Evolutionary conservation across 2,888 invertebrate species (phyloP).

Genomic region (Hirudinaria manillensis): DNA sequence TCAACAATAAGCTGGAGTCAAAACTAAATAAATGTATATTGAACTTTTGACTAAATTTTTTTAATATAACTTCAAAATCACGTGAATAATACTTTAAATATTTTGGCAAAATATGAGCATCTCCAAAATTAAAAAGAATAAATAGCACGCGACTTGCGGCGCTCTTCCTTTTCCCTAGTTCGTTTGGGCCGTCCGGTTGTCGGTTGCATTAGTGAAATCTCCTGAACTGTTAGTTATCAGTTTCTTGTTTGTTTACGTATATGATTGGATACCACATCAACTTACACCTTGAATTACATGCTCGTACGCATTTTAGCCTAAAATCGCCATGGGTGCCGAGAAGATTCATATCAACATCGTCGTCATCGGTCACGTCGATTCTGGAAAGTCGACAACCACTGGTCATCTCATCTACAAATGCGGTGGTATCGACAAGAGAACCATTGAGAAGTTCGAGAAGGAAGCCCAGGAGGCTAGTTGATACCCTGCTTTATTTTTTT

Average conservation of each 20-base stretch:
- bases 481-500: too few relatives aligned
- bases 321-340: slow-evolving; percentile 53
- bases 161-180: slow-evolving; percentile 5
- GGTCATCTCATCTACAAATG: slow-evolving; percentile 99
- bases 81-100: neutral
- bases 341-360: slow-evolving; percentile 98
- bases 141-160: slow-evolving; percentile 12
- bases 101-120: neutral
- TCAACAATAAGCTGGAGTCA: too few relatives aligned
- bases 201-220: neutral
- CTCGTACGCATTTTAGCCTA: neutral
- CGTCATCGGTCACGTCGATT: slow-evolving; percentile 97
- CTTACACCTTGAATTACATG: too few relatives aligned
- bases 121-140: neutral
- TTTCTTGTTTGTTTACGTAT: too few relatives aligned
- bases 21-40: too few relatives aligned
- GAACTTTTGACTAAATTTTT: too few relatives aligned
- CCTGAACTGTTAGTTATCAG: too few relatives aligned
- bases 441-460: slow-evolving; percentile 99
- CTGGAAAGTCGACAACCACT: slow-evolving; percentile 81
- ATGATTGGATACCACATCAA: too few relatives aligned
- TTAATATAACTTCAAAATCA: neutral
- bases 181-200: neutral
- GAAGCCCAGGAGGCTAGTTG: slow-evolving; percentile 81
- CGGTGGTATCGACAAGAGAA: slow-evolving; percentile 99